A percentile compares a stretch with the other conserved stretches of the same genome.
These are phyloP conservation scores for Acanthis flammea DNA, from an alignment of 2,797 vertebrate genomes.

Conservation along the genomic window DNA sequence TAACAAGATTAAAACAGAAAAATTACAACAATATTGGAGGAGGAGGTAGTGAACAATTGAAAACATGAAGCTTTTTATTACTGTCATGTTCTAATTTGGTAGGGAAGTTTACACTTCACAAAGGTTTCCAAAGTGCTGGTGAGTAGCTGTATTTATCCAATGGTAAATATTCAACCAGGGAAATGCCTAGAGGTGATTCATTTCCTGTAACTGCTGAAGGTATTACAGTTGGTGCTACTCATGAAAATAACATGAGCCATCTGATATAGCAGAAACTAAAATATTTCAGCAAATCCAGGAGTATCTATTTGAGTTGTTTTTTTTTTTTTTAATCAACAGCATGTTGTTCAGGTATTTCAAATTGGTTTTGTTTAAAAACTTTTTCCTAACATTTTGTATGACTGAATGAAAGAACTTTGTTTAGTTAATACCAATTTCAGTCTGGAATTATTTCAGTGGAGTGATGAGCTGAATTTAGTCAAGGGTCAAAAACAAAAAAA, in stretches of 20 bases:
- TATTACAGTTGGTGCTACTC: conserved; percentile 68
- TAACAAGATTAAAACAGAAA: not conserved
- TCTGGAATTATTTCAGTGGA: not conserved
- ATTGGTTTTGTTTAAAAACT: not conserved
- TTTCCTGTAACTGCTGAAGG: conserved; percentile 76
- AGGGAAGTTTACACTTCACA: conserved; percentile 44
- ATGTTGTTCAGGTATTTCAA: not conserved
- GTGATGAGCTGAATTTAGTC: not conserved
- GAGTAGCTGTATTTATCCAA: conserved; percentile 73
- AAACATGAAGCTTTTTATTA: not conserved
- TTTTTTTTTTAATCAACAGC: conserved; percentile 1
- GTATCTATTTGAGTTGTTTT: not conserved
- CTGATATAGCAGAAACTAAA: conserved; percentile 62
- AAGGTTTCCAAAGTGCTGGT: conserved; percentile 51
- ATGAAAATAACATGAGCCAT: conserved; percentile 62
- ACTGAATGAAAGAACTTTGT: not conserved
- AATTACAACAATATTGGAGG: not conserved
- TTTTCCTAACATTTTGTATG: not conserved
- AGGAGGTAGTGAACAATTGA: conserved; percentile 32
- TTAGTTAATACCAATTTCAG: not conserved
- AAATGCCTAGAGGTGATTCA: conserved; percentile 80
- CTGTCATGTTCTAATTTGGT: conserved; percentile 43
- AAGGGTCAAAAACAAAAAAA: not conserved
- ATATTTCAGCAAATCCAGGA: conserved; percentile 27
- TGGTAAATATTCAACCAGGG: conserved; percentile 78